Conservation (phyloP, 2,797 vertebrate genomes). For the Chaunax sp. region DNA sequence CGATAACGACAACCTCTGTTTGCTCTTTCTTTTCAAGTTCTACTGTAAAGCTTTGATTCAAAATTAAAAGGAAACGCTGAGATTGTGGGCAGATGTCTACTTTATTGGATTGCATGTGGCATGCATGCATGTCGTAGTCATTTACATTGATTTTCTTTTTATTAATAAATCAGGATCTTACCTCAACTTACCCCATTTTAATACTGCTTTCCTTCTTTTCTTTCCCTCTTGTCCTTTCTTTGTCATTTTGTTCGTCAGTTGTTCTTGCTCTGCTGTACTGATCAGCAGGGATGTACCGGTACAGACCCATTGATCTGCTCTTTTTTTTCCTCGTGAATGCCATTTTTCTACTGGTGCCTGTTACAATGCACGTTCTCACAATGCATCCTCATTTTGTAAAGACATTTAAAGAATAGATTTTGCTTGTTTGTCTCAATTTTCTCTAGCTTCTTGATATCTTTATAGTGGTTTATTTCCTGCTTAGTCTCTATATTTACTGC, state of each 20-base stretch:
- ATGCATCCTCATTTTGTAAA: neutral
- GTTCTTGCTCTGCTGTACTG: slow-evolving; percentile 35
- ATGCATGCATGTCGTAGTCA: slow-evolving; percentile 43
- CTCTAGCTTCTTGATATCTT: slow-evolving; percentile 2
- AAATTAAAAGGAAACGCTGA: slow-evolving; percentile 17
- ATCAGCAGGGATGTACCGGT: slow-evolving; percentile 29
- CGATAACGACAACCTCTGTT: slow-evolving; percentile 37
- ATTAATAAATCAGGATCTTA: slow-evolving; percentile 6
- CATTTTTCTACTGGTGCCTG: slow-evolving; percentile 7
- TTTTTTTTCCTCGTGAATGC: slow-evolving; percentile 13
- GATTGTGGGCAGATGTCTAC: slow-evolving; percentile 39
- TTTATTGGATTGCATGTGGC: slow-evolving; percentile 30
- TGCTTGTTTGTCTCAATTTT: neutral
- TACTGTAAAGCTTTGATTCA: slow-evolving; percentile 42
- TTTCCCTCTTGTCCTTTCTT: slow-evolving; percentile 17
- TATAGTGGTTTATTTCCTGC: neutral
- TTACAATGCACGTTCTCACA: neutral
- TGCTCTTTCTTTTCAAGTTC: slow-evolving; percentile 23
- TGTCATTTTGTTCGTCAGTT: slow-evolving; percentile 19
- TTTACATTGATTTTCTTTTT: slow-evolving; percentile 21
- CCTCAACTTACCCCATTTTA: slow-evolving; percentile 47
- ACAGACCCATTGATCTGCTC: slow-evolving; percentile 43
- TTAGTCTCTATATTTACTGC: slow-evolving; percentile 3
- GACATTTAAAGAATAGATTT: slow-evolving; percentile 10
- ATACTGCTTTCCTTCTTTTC: slow-evolving; percentile 20